Base-by-base conservation (phyloP, 2,797 vertebrate genomes). In the Sebastes minor region DNA sequence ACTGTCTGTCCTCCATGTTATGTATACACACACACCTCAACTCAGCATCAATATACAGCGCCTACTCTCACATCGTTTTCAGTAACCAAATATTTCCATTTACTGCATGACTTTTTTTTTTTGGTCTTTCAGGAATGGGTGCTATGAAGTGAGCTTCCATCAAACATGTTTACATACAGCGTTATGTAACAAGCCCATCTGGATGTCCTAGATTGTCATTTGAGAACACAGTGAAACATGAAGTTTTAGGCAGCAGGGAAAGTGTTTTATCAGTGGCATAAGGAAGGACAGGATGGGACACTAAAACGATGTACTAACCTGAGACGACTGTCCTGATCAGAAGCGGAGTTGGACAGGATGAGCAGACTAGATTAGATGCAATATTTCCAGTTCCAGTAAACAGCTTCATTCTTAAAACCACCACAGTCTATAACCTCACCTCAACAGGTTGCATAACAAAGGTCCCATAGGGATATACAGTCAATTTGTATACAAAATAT, bases 391-490 rank as follows among this genome's bases (percentile, higher is more conserved):
- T 81, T 83, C 60, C 53, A 71, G 60, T 78, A 66, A 80, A 72
- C 53, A 6, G 59, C 59, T 80, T 86, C 27, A 79, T 71, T 67
- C 62, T 69, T 23, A 69, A 74, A 74, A 83, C 83, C 73, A 85
- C 82, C 78, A 82, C 67, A 86, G 79, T 76, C 57, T 42, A 78
- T 78, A 62, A 86, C 82, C 62, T 85, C 75, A 73, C 60, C 83
- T 86, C 86, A 86, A 81, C 74, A 91, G 88, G 89, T 88, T 92
- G 90, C 84, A 85, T 91, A 87, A 88, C 27, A 82, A 78, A 69
- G 81, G 74, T 94, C 94, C 94, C 92, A 95, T 80, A 93, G 92
- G 94, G 86, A 95, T 90, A 84, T 87, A 83, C 25, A 81, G 75
- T 84, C 86, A 88, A 83, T 85, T 79, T 81, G 78, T 90, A 85